These are phyloP conservation scores for Pterostichus madidus DNA, from an alignment of 2,888 invertebrate species.

Conservation along the genomic window DNA sequence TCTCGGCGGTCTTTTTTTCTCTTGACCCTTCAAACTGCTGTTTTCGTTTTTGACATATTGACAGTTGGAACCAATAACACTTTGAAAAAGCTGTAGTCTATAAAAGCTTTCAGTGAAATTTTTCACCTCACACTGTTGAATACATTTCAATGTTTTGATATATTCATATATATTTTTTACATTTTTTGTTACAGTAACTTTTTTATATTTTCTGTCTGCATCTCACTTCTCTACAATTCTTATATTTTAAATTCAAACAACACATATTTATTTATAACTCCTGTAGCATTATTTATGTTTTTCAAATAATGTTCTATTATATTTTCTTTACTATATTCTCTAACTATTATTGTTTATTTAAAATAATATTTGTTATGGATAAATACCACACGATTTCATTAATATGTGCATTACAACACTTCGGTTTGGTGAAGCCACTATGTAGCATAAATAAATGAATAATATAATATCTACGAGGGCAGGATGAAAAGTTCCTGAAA, in stretches of 20 bases:
- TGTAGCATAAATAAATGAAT: no score
- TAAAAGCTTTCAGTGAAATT: conserved; percentile 42
- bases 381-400: no score
- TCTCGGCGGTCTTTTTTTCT: conserved; percentile 28
- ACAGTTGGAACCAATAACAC: conserved; percentile 59
- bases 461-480: no score
- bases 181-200: neutral
- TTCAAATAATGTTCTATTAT: neutral
- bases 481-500: no score
- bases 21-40: conserved; percentile 46
- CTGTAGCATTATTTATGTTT: conserved; percentile 6
- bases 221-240: neutral
- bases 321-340: no score
- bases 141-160: conserved; percentile 45
- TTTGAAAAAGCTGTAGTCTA: conserved; percentile 42
- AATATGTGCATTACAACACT: no score
- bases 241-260: neutral
- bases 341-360: no score
- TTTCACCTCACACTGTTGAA: conserved; percentile 28
- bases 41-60: conserved; percentile 53
- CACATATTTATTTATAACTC: neutral
- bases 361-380: no score
- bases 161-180: conserved; percentile 13
- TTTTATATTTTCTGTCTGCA: neutral
- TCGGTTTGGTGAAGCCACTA: no score